These are phyloP conservation scores for Hydraecia micacea DNA, from an alignment of 2,888 invertebrate species.

Conservation along the genomic window DNA sequence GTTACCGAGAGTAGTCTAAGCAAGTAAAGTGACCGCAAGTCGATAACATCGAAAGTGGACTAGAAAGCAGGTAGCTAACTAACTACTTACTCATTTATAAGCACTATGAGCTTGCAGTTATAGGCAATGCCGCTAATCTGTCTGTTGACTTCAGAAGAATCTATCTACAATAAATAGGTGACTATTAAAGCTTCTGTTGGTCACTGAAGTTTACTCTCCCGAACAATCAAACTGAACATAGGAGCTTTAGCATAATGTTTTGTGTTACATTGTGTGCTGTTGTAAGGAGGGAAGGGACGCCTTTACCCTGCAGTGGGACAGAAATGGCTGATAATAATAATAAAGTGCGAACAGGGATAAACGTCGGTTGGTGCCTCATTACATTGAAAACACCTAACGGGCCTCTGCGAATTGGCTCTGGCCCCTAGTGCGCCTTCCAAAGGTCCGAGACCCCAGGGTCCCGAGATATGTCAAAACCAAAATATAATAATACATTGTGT, in stretches of 20 bases:
- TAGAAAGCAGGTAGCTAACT: slow-evolving; percentile 52
- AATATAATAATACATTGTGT: neutral
- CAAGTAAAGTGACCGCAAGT: slow-evolving; percentile 47
- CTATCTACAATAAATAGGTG: too few relatives aligned
- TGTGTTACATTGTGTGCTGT: neutral
- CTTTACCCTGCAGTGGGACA: too few relatives aligned
- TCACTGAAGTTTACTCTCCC: neutral
- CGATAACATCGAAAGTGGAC: slow-evolving; percentile 60
- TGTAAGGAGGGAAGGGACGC: too few relatives aligned
- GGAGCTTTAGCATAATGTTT: neutral
- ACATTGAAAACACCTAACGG: too few relatives aligned
- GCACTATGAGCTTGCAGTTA: slow-evolving; percentile 27
- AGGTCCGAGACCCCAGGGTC: too few relatives aligned
- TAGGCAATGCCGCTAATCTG: neutral
- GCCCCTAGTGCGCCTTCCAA: too few relatives aligned
- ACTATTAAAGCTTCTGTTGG: neutral
- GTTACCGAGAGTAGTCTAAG: slow-evolving; percentile 25
- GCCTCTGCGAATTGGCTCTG: too few relatives aligned
- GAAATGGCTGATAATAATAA: too few relatives aligned
- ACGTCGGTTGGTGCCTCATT: too few relatives aligned
- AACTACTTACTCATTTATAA: slow-evolving; percentile 28
- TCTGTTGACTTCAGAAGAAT: neutral
- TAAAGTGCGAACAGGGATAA: too few relatives aligned
- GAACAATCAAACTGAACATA: neutral
- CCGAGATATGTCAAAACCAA: too few relatives aligned